Conservation (phyloP, 2,888 invertebrate species). For the Teleogryllus oceanicus region DNA sequence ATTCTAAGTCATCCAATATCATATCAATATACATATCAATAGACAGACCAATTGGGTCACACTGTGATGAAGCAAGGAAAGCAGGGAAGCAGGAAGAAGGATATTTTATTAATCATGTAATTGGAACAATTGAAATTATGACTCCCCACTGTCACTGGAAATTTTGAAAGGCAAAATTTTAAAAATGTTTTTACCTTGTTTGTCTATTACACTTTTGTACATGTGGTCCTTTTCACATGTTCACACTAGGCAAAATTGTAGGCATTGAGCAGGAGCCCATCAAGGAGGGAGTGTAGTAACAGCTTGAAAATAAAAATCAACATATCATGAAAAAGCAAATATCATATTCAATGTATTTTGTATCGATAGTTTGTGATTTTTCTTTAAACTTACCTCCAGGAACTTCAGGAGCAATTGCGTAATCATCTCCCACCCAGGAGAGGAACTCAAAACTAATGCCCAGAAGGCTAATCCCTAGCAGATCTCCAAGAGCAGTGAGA, state of each 20-base stretch:
- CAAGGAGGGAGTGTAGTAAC: background rate
- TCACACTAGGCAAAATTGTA: background rate
- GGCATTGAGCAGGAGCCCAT: background rate
- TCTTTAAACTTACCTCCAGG: background rate
- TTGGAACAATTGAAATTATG: background rate
- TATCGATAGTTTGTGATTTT: background rate
- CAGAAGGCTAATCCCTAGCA: constrained; percentile 75
- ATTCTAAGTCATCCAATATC: no score
- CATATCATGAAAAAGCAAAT: background rate
- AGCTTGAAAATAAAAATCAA: background rate
- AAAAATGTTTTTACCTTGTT: background rate
- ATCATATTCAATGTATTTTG: background rate
- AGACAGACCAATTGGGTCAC: no score
- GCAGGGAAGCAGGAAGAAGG: no score
- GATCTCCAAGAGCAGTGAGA: constrained; percentile 84
- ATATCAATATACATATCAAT: no score
- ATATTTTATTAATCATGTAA: background rate
- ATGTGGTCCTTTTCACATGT: no score
- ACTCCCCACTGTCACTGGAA: no score
- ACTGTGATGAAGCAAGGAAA: no score
- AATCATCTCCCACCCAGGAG: constrained; percentile 63
- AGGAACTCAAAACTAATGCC: constrained; percentile 70
- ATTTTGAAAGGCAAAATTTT: background rate
- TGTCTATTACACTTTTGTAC: background rate
- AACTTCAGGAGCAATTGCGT: background rate